Evolutionary conservation across 2,888 invertebrate species (phyloP), one percentile per base, ranked within the genome.

Genomic region (Epinotia bilunana): DNA sequence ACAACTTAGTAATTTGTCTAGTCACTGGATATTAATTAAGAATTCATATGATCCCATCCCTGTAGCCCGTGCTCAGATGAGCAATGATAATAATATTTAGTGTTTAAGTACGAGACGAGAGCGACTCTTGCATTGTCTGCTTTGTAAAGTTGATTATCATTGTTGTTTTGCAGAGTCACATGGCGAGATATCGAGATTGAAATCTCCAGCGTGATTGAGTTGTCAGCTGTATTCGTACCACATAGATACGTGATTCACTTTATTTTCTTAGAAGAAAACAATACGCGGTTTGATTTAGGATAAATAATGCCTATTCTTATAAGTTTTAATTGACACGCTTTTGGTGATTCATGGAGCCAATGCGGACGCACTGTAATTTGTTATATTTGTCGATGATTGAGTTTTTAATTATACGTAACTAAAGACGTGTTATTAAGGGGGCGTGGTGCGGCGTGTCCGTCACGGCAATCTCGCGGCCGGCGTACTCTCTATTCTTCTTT

Each of bases 321-420:
- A 89, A 88, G 90, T 88, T 87, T 90, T 92, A 91, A 92, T 92
- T 92, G 92, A 90, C 87, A 84, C 83, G 83, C 81, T 77, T 75
- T 72, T 79, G 79, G 86, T 91, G 91, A 91, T 90, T 92, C 90
- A 92, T 90, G 84, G 86, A 80, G 81, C 82, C 83, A 84, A 81
- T 80, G 81, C 83, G 84, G 83, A 82, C 83, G 79, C 79, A 80
- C 83, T 82, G 84, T 88, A 87, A 91, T 91, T 92, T 90, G 91
- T 91, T 89, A 86, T 89, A 86, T 86, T 88, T 89, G 92, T 91
- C 92, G 90, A 90, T 90, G 88, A 90, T 92, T 91, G 90, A 92
- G 90, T 90, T 92, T 92, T 92, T 93, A 93, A 93, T 93, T 93
- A 90, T 82, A 91, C 91, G 88, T 88, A 90, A 90, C 91, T 89